Conservation (phyloP, 2,113 vertebrate genomes). For the Xyliphius kryptos region DNA sequence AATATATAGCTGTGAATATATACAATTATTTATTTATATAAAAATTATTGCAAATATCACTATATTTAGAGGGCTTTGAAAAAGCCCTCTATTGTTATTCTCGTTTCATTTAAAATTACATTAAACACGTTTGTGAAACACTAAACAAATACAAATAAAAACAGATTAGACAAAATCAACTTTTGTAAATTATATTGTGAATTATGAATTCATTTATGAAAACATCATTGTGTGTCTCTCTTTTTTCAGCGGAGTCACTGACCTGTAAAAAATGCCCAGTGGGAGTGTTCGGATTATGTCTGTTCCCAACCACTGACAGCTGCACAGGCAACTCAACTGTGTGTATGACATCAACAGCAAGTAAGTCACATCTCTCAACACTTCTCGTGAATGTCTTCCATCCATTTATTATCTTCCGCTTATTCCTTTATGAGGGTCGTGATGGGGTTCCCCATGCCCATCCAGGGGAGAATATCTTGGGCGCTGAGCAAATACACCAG, state of each 20-base stretch:
- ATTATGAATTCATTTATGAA: neutral
- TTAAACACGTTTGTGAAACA: no score
- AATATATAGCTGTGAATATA: no score
- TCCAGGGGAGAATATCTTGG: no score
- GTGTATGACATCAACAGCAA: slow-evolving; percentile 43
- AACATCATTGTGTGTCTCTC: neutral
- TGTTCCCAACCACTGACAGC: fast-evolving
- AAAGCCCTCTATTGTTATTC: no score
- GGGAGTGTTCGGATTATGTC: slow-evolving; percentile 5
- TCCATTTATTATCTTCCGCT: no score
- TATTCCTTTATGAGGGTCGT: no score
- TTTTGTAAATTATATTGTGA: neutral
- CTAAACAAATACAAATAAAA: no score
- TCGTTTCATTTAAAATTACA: no score
- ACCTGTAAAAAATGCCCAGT: slow-evolving; percentile 50
- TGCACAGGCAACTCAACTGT: slow-evolving; percentile 19
- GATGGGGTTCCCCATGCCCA: no score
- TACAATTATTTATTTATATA: neutral
- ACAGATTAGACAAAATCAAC: neutral
- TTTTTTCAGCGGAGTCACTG: slow-evolving; percentile 57
- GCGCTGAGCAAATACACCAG: no score
- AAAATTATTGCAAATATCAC: neutral
- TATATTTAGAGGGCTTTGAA: neutral
- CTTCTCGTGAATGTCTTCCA: neutral
- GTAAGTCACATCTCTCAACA: slow-evolving; percentile 42